Conservation (phyloP, 1,140 invertebrate genomes). For the Drosophila elegans region DNA sequence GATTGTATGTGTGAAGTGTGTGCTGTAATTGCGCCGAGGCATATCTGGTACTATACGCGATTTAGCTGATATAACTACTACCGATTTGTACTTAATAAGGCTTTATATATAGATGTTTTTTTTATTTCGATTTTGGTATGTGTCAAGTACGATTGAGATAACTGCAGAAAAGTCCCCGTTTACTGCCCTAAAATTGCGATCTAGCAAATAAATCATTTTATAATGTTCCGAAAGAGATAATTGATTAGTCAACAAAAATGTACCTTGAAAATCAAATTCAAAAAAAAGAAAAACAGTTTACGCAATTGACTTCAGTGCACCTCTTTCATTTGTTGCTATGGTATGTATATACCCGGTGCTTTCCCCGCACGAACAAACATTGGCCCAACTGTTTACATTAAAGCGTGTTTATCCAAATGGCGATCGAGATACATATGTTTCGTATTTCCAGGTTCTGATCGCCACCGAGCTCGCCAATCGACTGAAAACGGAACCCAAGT, state of each 20-base stretch:
- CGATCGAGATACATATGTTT: constrained; percentile 22
- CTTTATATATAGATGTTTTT: not conserved
- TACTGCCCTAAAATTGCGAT: constrained; percentile 30
- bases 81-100: constrained; percentile 8
- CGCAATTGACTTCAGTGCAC: constrained; percentile 21
- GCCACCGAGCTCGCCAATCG: constrained; percentile 4
- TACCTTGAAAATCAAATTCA: constrained; percentile 23
- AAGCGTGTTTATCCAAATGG: constrained; percentile 31
- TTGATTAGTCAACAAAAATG: constrained; percentile 42
- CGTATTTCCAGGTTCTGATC: constrained; percentile 12
- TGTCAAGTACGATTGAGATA: constrained; percentile 20
- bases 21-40: not conserved
- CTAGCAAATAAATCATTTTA: constrained; percentile 41
- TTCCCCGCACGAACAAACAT: constrained; percentile 25
- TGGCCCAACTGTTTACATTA: constrained; percentile 30
- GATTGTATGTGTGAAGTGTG: not conserved
- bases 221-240: constrained; percentile 20
- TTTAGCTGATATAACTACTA: constrained; percentile 18
- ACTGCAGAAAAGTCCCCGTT: constrained; percentile 45
- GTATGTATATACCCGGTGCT: constrained; percentile 15
- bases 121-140: constrained; percentile 23
- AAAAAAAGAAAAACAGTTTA: constrained; percentile 11
- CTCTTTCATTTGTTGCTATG: constrained; percentile 9
- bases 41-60: constrained; percentile 13
- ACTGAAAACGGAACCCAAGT: constrained; percentile 30